A percentile compares a stretch with the other conserved stretches of the same genome.
Conservation (phyloP, 2,113 vertebrate genomes). For the cattle (Bos taurus) region DNA sequence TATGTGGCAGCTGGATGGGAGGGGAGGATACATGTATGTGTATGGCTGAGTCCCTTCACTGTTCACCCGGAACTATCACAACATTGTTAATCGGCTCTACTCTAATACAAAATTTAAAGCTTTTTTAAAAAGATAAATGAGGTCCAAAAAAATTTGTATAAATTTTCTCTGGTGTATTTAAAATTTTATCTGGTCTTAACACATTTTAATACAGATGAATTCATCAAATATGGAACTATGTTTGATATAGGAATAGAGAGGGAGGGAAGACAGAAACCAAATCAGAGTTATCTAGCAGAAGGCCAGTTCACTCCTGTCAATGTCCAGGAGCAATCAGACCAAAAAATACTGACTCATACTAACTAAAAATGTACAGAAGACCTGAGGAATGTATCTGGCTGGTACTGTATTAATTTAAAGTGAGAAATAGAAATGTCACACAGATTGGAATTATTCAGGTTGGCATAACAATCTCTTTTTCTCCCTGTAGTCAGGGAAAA, state of each 20-base stretch:
- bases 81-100: background rate
- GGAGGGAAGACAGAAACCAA: background rate
- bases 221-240: background rate
- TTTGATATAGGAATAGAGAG: slow-evolving; percentile 16
- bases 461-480: slow-evolving; percentile 65
- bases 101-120: background rate
- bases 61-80: background rate
- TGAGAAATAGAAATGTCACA: slow-evolving; percentile 63
- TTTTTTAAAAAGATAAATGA: background rate
- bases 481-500: slow-evolving; percentile 40
- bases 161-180: background rate
- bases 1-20: background rate
- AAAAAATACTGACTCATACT: background rate
- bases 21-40: background rate
- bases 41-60: background rate
- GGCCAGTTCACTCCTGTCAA: background rate
- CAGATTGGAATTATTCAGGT: slow-evolving; percentile 49
- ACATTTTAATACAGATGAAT: slow-evolving; percentile 42
- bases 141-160: background rate
- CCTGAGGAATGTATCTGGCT: background rate
- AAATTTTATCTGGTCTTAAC: slow-evolving; percentile 11
- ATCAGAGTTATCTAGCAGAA: background rate
- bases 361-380: slow-evolving; percentile 42
- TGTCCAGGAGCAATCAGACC: background rate
- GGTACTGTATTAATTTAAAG: slow-evolving; percentile 45